Evolutionary conservation across 2,113 vertebrate genomes (phyloP).

Genomic region (Indicator maculatus): DNA sequence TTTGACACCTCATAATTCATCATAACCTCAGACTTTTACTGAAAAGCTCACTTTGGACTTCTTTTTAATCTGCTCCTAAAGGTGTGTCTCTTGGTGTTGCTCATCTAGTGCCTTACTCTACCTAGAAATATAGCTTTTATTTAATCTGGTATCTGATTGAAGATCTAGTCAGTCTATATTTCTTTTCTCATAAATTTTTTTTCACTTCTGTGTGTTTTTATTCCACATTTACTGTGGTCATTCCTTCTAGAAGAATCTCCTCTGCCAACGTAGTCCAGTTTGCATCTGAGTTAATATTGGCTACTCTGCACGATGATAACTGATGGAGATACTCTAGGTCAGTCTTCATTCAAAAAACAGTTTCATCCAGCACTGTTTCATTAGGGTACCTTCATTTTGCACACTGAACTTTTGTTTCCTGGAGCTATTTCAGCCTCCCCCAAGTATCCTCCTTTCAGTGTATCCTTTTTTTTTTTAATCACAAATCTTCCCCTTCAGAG

Average conservation of each 20-base stretch:
- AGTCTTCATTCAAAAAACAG: background rate
- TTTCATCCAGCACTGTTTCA: background rate
- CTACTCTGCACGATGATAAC: background rate
- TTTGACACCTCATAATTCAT: background rate
- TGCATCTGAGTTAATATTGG: background rate
- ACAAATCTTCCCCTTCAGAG: background rate
- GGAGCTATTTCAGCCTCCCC: background rate
- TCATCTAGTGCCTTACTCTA: background rate
- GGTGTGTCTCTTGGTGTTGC: background rate
- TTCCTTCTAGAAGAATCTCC: background rate
- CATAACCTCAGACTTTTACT: background rate
- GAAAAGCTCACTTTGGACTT: conserved; percentile 8
- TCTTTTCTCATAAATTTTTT: background rate
- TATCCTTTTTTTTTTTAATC: background rate
- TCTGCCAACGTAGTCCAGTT: background rate
- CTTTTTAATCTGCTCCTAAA: conserved; percentile 14
- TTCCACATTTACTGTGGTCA: background rate
- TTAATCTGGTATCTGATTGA: background rate
- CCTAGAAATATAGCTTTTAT: background rate
- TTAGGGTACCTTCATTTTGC: background rate
- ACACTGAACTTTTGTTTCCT: background rate
- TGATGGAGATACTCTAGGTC: background rate
- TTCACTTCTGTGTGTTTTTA: background rate
- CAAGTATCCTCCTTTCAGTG: background rate
- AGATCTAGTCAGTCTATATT: background rate